phyloP scores from a whole-genome alignment of 2,113 vertebrate species.

The Poecilia latipinna region DNA sequence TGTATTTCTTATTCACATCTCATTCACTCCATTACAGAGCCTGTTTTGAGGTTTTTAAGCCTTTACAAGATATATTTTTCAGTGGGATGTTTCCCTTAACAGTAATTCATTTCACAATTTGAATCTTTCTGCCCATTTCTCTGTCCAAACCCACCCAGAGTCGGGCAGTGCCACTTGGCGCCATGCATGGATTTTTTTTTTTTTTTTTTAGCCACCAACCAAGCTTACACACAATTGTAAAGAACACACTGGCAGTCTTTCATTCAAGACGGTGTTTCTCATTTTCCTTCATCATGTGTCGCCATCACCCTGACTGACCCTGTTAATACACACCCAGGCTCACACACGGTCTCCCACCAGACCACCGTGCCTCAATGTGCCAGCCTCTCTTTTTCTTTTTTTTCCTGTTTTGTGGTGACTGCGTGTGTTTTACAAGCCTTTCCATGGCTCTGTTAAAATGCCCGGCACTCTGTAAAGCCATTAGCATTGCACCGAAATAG shows the following conservation, averaged over 20 bases:
- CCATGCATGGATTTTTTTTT: slow-evolving; percentile 49
- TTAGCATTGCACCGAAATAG: slow-evolving; percentile 69
- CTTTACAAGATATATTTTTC: slow-evolving; percentile 7
- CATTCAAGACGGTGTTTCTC: slow-evolving; percentile 51
- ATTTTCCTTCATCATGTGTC: slow-evolving; percentile 70
- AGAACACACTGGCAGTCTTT: slow-evolving; percentile 60
- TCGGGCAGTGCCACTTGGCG: slow-evolving; percentile 59
- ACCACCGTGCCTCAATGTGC: slow-evolving; percentile 56
- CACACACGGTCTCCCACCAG: slow-evolving; percentile 53
- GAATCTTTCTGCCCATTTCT: slow-evolving; percentile 32
- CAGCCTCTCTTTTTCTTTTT: slow-evolving; percentile 63
- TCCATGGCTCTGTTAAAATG: slow-evolving; percentile 70
- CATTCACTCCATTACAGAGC: slow-evolving; percentile 10
- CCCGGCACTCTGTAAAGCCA: slow-evolving; percentile 71
- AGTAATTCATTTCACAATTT: slow-evolving; percentile 32
- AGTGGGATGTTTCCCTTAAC: slow-evolving; percentile 46
- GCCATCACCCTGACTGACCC: slow-evolving; percentile 65
- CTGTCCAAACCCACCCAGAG: slow-evolving; percentile 48
- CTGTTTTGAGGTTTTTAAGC: slow-evolving; percentile 17
- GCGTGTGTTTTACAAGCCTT: slow-evolving; percentile 69
- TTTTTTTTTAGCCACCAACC: slow-evolving; percentile 39
- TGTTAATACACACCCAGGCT: slow-evolving; percentile 40
- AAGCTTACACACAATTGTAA: slow-evolving; percentile 54
- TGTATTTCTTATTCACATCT: slow-evolving; percentile 7
- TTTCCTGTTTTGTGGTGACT: slow-evolving; percentile 64